phyloP scores from a whole-genome alignment of 2,888 invertebrate species.

The Camponotus fellah region DNA sequence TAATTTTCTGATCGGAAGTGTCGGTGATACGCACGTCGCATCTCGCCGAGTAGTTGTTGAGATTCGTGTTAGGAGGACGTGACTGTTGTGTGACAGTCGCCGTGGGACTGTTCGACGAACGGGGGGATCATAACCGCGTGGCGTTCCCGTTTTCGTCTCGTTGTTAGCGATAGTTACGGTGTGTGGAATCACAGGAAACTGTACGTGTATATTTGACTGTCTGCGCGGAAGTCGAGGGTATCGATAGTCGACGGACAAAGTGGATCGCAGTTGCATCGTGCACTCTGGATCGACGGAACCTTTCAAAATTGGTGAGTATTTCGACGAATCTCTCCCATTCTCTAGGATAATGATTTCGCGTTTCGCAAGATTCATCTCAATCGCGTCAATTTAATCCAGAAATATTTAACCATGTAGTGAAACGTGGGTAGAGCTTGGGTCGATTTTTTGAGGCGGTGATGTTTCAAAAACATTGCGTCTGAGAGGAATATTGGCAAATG shows the following conservation, averaged over 20 bases:
- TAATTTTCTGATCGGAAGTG: conserved; percentile 17
- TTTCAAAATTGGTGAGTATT: conserved; percentile 84
- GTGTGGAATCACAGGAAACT: conserved; percentile 57
- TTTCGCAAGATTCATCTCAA: background rate
- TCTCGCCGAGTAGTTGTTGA: conserved; percentile 10
- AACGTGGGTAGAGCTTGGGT: background rate
- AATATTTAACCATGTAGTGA: background rate
- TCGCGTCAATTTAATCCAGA: no score
- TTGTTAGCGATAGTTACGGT: conserved; percentile 50
- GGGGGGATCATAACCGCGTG: conserved; percentile 56
- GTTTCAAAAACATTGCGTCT: background rate
- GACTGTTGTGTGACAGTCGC: conserved; percentile 67
- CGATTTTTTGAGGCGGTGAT: background rate
- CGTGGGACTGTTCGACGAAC: conserved; percentile 68
- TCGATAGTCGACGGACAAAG: conserved; percentile 73
- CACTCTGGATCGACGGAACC: conserved; percentile 77
- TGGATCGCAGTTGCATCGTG: conserved; percentile 80
- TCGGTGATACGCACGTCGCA: background rate
- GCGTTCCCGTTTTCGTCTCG: conserved; percentile 47
- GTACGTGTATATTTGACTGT: conserved; percentile 38
- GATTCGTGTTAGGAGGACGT: conserved; percentile 53
- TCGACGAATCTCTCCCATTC: background rate
- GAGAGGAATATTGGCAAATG: background rate
- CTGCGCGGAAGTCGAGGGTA: conserved; percentile 50
- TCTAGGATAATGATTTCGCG: background rate